Evolutionary conservation across 2,113 vertebrate genomes (phyloP).

Genomic region (Progne subis): DNA sequence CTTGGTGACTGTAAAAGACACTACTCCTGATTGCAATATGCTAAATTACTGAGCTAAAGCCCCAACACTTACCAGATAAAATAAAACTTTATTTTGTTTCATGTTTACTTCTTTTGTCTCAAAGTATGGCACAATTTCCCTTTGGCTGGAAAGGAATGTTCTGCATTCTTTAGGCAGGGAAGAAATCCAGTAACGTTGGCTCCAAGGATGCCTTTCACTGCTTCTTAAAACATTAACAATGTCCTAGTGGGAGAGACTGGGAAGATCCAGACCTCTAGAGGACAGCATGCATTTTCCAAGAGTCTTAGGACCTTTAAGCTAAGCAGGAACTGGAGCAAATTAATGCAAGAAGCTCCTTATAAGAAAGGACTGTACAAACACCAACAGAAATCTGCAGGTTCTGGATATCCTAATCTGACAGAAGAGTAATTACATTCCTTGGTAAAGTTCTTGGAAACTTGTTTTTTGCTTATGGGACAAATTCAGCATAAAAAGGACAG

Average conservation of each 20-base stretch:
- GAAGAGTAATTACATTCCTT: background rate
- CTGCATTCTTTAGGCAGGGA: conserved; percentile 21
- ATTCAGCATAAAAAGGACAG: background rate
- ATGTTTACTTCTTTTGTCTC: conserved; percentile 28
- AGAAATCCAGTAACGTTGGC: conserved; percentile 25
- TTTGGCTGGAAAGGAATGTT: background rate
- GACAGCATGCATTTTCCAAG: background rate
- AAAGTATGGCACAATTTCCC: background rate
- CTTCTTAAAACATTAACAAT: conserved; percentile 25
- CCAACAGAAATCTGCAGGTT: background rate
- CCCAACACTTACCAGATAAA: background rate
- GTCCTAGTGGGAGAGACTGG: background rate
- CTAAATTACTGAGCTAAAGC: background rate
- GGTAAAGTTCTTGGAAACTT: background rate
- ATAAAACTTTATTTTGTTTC: background rate
- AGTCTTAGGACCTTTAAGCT: background rate
- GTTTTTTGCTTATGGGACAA: background rate
- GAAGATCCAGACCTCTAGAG: background rate
- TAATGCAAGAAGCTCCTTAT: background rate
- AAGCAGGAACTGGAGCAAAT: conserved; percentile 22
- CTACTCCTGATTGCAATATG: background rate
- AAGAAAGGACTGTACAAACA: background rate
- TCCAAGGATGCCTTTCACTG: conserved; percentile 23
- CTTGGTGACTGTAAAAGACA: background rate
- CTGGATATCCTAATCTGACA: background rate